These are phyloP conservation scores for Cheilosia vernalis DNA, from an alignment of 2,888 invertebrate species.

Conservation along the genomic window DNA sequence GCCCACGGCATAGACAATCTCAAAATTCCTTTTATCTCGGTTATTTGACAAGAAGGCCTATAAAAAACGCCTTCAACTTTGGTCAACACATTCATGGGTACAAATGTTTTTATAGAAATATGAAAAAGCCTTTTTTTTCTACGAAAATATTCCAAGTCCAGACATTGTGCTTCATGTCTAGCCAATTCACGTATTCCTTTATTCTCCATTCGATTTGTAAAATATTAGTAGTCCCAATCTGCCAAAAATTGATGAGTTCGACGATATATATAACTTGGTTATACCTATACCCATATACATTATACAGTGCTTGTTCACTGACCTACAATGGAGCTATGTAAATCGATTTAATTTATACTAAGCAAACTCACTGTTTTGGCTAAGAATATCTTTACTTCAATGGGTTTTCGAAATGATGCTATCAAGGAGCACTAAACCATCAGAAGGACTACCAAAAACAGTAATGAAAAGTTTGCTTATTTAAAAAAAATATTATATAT, in stretches of 20 bases:
- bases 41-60: background rate
- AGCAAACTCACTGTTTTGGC: background rate
- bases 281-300: background rate
- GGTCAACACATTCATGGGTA: background rate
- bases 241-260: background rate
- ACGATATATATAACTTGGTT: too few relatives aligned
- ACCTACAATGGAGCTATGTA: background rate
- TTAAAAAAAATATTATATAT: too few relatives aligned
- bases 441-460: too few relatives aligned
- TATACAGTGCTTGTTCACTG: background rate
- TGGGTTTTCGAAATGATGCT: background rate
- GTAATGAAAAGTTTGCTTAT: too few relatives aligned
- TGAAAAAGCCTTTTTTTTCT: background rate
- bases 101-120: background rate
- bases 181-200: background rate
- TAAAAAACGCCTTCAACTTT: background rate
- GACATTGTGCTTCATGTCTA: background rate
- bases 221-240: too few relatives aligned
- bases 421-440: too few relatives aligned
- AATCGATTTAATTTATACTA: background rate
- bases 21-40: background rate
- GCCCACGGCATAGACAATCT: too few relatives aligned
- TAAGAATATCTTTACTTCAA: slow-evolving; percentile 1
- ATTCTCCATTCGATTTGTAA: background rate
- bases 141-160: background rate